Conservation (phyloP, 64 coral and sea anemone genomes). For the Exaiptasia diaphana region DNA sequence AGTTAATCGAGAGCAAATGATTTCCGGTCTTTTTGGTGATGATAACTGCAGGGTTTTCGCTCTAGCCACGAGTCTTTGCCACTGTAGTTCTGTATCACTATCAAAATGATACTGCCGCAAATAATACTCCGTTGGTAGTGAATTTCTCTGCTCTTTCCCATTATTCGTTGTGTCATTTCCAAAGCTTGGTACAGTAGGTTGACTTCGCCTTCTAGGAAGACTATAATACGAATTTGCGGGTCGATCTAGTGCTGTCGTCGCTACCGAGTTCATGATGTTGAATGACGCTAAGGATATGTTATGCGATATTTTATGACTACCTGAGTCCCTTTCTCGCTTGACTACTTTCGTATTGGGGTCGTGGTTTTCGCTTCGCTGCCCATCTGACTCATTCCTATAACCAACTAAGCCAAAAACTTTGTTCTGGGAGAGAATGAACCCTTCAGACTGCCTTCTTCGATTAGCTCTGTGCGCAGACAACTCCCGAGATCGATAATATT, state of each 20-base stretch:
- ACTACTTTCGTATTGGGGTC: not conserved
- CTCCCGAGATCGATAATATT: not conserved
- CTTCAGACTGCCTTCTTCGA: not conserved
- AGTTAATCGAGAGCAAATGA: not conserved
- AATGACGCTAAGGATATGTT: not conserved
- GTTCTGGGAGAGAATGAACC: not conserved
- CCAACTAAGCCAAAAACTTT: not conserved
- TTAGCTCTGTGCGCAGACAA: not conserved
- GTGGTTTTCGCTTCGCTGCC: not conserved
- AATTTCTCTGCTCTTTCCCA: not conserved
- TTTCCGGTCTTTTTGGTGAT: not conserved
- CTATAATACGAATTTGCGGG: not conserved
- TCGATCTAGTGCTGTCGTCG: not conserved
- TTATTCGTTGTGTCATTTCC: not conserved
- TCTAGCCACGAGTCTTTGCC: conserved; percentile 6
- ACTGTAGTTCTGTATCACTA: not conserved
- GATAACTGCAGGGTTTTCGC: not conserved
- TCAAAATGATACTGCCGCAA: not conserved
- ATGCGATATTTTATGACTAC: not conserved
- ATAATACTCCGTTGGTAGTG: not conserved
- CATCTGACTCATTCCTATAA: not conserved
- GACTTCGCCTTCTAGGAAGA: not conserved
- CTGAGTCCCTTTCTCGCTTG: not conserved
- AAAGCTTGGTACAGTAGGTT: not conserved
- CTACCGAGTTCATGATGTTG: not conserved